These are phyloP conservation scores for Colistium nudipinnis DNA, from an alignment of 2,113 vertebrate genomes.

Conservation along the genomic window DNA sequence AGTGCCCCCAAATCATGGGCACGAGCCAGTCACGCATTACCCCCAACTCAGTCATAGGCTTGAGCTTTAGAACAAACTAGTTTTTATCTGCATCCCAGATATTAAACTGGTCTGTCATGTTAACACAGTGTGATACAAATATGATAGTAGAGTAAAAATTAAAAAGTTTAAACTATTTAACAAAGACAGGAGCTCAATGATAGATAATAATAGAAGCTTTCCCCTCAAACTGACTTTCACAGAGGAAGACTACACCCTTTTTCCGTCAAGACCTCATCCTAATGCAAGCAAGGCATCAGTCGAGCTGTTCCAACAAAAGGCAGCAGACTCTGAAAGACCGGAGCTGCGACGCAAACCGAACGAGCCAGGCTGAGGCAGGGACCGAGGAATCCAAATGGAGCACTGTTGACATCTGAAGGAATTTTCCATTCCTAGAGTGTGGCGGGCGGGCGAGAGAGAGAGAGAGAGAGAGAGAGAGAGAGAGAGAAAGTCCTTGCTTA, in stretches of 20 bases:
- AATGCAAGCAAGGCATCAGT: slow-evolving; percentile 47
- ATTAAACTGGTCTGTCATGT: slow-evolving; percentile 40
- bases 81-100: slow-evolving; percentile 40
- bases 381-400: slow-evolving; percentile 68
- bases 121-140: slow-evolving; percentile 58
- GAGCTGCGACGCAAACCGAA: slow-evolving; percentile 63
- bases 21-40: slow-evolving; percentile 50
- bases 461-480: no score
- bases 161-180: slow-evolving; percentile 52
- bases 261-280: slow-evolving; percentile 34
- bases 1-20: slow-evolving; percentile 25
- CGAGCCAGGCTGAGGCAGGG: slow-evolving; percentile 65
- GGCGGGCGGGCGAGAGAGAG: slow-evolving; percentile 23
- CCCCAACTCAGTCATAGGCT: slow-evolving; percentile 47
- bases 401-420: slow-evolving; percentile 59
- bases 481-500: no score
- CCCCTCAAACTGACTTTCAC: slow-evolving; percentile 48
- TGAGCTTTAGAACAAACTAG: slow-evolving; percentile 46
- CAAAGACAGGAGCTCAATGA: slow-evolving; percentile 50
- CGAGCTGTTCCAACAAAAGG: slow-evolving; percentile 48
- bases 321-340: slow-evolving; percentile 46
- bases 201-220: slow-evolving; percentile 49
- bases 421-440: slow-evolving; percentile 45
- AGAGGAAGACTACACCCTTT: slow-evolving; percentile 54
- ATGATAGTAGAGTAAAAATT: slow-evolving; percentile 45